A percentile compares a stretch with the other conserved stretches of the same genome.
phyloP scores from a whole-genome alignment of 2,113 vertebrate genomes.

The Microtus richardsoni region DNA sequence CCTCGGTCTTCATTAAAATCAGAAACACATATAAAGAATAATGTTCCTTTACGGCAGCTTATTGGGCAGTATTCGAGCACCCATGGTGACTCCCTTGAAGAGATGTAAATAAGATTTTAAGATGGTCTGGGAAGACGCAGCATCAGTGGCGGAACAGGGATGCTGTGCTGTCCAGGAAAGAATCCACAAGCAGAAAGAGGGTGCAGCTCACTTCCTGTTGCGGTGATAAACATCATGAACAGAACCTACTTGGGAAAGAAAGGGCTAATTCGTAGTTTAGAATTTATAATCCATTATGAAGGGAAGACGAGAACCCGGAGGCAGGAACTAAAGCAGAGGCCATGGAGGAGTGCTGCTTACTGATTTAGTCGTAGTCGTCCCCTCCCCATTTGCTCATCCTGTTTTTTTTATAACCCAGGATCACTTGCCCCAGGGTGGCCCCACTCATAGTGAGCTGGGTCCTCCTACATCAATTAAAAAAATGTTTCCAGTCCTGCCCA shows the following conservation, averaged over 20 bases:
- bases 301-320: background rate
- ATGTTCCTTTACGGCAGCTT: background rate
- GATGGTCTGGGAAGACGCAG: fast-evolving
- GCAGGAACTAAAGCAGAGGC: background rate
- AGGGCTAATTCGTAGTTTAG: background rate
- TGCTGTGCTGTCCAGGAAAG: background rate
- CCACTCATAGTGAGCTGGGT: background rate
- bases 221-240: too few species aligned
- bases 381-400: too few species aligned
- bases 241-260: background rate
- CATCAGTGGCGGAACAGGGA: fast-evolving
- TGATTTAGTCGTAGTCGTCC: too few species aligned
- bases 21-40: constrained; percentile 19
- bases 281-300: background rate
- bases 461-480: background rate
- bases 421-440: background rate
- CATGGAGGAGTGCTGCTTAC: background rate
- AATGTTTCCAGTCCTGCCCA: background rate
- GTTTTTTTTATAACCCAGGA: background rate
- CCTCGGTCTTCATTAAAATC: constrained; percentile 16
- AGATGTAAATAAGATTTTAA: background rate
- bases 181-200: background rate
- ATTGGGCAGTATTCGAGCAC: background rate
- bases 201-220: background rate
- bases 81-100: background rate